Evolutionary conservation across 2,888 invertebrate species (phyloP).

Genomic region (Epinotia brunnichana): DNA sequence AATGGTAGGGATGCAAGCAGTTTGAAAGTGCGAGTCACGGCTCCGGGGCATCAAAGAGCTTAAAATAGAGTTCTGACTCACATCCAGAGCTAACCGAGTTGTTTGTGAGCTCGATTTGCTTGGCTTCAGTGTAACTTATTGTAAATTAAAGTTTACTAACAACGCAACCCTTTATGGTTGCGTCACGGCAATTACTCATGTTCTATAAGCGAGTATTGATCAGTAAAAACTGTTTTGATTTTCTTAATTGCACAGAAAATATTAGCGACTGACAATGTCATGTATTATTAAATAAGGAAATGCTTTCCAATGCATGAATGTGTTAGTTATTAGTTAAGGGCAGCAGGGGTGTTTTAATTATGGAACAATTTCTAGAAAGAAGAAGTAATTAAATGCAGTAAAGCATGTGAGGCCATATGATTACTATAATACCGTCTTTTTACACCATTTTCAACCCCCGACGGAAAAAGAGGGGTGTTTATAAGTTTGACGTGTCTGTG

Average conservation of each 20-base stretch:
- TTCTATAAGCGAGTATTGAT: conserved; percentile 8
- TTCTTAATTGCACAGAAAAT: conserved; percentile 4
- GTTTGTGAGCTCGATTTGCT: conserved; percentile 18
- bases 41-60: conserved; percentile 60
- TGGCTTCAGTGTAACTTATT: conserved; percentile 32
- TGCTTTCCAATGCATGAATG: conserved; percentile 11
- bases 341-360: conserved; percentile 9
- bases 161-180: conserved; percentile 9
- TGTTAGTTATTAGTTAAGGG: neutral
- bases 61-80: conserved; percentile 75
- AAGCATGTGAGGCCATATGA: neutral
- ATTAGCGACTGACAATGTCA: conserved; percentile 4
- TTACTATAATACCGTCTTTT: neutral
- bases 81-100: conserved; percentile 53
- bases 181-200: conserved; percentile 31
- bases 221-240: conserved; percentile 24
- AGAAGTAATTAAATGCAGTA: neutral
- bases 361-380: conserved; percentile 8
- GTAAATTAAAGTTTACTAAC: conserved; percentile 27
- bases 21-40: conserved; percentile 35
- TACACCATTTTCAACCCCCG: neutral
- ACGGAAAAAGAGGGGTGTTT: too few species aligned
- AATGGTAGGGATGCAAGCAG: conserved; percentile 41
- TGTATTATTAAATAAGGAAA: conserved; percentile 36
- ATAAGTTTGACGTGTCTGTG: too few species aligned